A percentile compares a stretch with the other conserved stretches of the same genome.
Evolutionary conservation across 2,888 invertebrate genomes (phyloP).

Genomic region (Philonicus albiceps): DNA sequence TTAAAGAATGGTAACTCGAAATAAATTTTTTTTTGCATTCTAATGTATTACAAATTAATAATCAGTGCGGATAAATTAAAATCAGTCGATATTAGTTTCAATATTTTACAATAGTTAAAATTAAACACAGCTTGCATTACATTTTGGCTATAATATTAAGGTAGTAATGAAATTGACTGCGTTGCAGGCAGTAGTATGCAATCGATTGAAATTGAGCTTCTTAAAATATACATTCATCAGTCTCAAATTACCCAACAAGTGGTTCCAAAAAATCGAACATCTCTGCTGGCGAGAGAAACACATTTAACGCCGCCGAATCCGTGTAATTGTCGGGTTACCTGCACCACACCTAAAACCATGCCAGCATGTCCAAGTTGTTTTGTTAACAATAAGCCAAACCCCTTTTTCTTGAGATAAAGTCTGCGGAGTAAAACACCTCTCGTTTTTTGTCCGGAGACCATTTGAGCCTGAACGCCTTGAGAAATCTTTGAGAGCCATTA

Average conservation of each 20-base stretch:
- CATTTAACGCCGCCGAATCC: background rate
- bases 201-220: background rate
- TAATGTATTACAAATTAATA: too few relatives aligned
- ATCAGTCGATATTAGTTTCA: too few relatives aligned
- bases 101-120: too few relatives aligned
- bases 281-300: constrained; percentile 10
- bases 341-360: constrained; percentile 6
- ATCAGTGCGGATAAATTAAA: too few relatives aligned
- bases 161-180: too few relatives aligned
- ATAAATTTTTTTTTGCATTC: too few relatives aligned
- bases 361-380: constrained; percentile 5
- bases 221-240: background rate
- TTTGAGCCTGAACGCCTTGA: background rate
- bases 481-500: constrained; percentile 28
- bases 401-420: constrained; percentile 8
- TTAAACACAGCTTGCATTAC: too few relatives aligned
- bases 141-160: too few relatives aligned
- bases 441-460: background rate
- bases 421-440: constrained; percentile 2
- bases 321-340: constrained; percentile 20
- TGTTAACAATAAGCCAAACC: constrained; percentile 39
- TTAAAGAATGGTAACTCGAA: too few relatives aligned
- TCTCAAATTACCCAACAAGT: background rate
- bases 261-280: background rate
- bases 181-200: background rate